A percentile compares a stretch with the other conserved stretches of the same genome.
phyloP scores from a whole-genome alignment of 2,888 invertebrate species.

The Catocala sponsa region DNA sequence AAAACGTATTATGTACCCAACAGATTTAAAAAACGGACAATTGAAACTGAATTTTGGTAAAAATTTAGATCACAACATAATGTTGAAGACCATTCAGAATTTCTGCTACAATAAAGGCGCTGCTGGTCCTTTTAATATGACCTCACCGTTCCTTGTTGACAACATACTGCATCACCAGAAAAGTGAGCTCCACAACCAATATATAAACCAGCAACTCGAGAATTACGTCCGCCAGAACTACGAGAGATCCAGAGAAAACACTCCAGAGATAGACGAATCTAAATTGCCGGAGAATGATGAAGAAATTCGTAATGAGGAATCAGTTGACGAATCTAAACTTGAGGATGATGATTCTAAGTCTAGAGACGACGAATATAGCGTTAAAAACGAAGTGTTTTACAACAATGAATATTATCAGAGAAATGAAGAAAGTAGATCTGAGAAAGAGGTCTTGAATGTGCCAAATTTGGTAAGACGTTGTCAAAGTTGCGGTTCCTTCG shows the following conservation, averaged over 20 bases:
- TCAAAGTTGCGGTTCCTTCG: slow-evolving; percentile 86
- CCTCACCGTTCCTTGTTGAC: slow-evolving; percentile 89
- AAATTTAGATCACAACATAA: slow-evolving; percentile 79
- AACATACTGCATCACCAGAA: slow-evolving; percentile 89
- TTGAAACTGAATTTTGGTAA: slow-evolving; percentile 77
- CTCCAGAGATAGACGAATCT: slow-evolving; percentile 74
- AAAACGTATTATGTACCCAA: slow-evolving; percentile 81
- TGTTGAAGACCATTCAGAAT: slow-evolving; percentile 84
- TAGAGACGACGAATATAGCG: slow-evolving; percentile 67
- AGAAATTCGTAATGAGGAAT: slow-evolving; percentile 62
- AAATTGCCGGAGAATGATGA: slow-evolving; percentile 68
- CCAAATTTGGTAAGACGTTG: slow-evolving; percentile 80
- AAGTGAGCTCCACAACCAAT: slow-evolving; percentile 83
- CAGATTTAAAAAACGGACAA: slow-evolving; percentile 80
- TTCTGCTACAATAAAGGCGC: slow-evolving; percentile 77
- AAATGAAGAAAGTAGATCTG: slow-evolving; percentile 59
- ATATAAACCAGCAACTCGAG: slow-evolving; percentile 85
- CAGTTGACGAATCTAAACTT: slow-evolving; percentile 63
- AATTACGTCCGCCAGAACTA: slow-evolving; percentile 75
- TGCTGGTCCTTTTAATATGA: slow-evolving; percentile 80
- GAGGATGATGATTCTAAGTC: slow-evolving; percentile 68
- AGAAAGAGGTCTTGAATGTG: slow-evolving; percentile 80
- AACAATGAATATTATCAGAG: slow-evolving; percentile 71
- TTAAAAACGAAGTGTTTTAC: slow-evolving; percentile 75
- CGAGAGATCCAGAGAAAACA: slow-evolving; percentile 73